Conservation (phyloP, 2,113 vertebrate species). For the Motacilla tschutschensis region DNA sequence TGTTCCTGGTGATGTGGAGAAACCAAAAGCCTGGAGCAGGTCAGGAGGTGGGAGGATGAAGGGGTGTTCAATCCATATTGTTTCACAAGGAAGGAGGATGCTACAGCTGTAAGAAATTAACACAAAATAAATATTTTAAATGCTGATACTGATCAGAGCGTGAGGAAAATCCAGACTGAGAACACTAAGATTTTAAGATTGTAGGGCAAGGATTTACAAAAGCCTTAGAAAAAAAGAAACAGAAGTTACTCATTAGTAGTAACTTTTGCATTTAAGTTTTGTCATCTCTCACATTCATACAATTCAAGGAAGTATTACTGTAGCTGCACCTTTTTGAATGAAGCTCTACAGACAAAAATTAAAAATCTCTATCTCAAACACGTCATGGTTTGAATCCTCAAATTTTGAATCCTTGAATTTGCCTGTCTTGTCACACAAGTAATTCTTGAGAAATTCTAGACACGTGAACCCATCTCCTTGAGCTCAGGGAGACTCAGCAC, state of each 20-base stretch:
- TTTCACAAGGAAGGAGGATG: background rate
- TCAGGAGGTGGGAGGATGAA: rapidly evolving
- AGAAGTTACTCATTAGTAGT: background rate
- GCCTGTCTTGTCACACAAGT: background rate
- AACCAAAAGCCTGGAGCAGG: background rate
- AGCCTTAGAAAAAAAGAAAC: background rate
- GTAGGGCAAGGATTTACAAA: background rate
- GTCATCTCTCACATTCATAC: background rate
- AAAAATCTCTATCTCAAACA: background rate
- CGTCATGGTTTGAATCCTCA: background rate
- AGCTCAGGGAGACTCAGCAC: background rate
- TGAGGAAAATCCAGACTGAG: rapidly evolving
- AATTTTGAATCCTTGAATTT: background rate
- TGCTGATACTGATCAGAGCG: background rate
- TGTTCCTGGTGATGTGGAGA: background rate
- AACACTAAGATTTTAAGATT: background rate
- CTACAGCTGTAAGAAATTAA: background rate
- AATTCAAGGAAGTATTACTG: background rate
- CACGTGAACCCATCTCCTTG: background rate
- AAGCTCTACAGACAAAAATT: background rate
- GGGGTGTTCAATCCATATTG: background rate
- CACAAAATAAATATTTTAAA: background rate
- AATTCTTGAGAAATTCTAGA: background rate
- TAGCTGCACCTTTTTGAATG: background rate
- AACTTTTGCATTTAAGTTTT: background rate